These are phyloP conservation scores for Drosophila neonasuta DNA, from an alignment of 2,888 invertebrate genomes.

Conservation along the genomic window DNA sequence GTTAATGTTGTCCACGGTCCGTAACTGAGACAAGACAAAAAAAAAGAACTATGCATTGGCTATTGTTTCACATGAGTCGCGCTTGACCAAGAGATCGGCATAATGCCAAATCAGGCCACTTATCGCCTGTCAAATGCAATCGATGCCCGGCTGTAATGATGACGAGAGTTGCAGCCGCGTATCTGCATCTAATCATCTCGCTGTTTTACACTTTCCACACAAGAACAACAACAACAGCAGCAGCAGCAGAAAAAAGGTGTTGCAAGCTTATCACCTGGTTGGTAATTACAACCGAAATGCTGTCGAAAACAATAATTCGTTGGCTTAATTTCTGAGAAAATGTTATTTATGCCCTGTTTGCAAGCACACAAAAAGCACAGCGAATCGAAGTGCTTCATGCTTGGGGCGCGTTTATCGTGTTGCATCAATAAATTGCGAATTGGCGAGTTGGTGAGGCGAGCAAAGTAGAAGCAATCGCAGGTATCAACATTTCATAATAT, in stretches of 20 bases:
- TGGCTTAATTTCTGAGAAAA: constrained; percentile 71
- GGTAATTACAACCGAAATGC: constrained; percentile 71
- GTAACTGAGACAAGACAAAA: constrained; percentile 8
- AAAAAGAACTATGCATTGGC: constrained; percentile 49
- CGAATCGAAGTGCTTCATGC: constrained; percentile 55
- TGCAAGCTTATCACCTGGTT: constrained; percentile 57
- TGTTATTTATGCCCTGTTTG: constrained; percentile 64
- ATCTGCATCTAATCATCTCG: constrained; percentile 55
- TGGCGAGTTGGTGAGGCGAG: constrained; percentile 17
- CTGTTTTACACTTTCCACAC: constrained; percentile 40
- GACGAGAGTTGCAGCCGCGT: constrained; percentile 42
- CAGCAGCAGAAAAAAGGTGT: constrained; percentile 48
- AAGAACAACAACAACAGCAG: too few species aligned
- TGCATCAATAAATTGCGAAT: constrained; percentile 70
- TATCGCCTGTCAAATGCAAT: constrained; percentile 70
- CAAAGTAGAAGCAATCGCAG: constrained; percentile 55
- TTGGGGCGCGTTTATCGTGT: constrained; percentile 70
- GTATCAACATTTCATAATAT: constrained; percentile 78
- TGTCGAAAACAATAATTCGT: constrained; percentile 75
- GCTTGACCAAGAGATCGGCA: constrained; percentile 6
- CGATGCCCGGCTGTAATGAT: constrained; percentile 53
- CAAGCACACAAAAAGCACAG: constrained; percentile 4
- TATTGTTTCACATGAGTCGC: constrained; percentile 63
- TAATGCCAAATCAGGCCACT: constrained; percentile 59
- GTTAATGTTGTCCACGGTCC: constrained; percentile 73